Conservation (phyloP, 2,113 vertebrate species). For the Chloebia gouldiae region DNA sequence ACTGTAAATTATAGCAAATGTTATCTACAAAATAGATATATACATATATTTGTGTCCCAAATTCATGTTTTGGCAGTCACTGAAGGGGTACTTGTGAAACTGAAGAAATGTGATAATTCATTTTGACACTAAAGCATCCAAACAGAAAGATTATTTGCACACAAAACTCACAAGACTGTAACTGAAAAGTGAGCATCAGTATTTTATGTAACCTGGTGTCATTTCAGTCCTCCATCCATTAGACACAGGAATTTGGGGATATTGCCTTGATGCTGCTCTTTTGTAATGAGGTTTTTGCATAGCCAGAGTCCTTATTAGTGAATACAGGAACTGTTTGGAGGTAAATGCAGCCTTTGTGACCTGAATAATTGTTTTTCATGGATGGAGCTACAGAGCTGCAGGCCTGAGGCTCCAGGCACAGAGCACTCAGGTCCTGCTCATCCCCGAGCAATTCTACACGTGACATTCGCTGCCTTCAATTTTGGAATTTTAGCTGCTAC, state of each 20-base stretch:
- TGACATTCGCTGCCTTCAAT: accelerated
- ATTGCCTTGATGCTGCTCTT: background rate
- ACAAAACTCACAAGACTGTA: background rate
- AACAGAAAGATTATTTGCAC: background rate
- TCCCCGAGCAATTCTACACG: accelerated
- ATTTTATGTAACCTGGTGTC: background rate
- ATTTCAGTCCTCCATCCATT: background rate
- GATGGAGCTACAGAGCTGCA: background rate
- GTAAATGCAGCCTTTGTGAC: background rate
- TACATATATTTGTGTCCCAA: background rate
- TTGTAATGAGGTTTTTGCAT: background rate
- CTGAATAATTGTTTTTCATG: background rate
- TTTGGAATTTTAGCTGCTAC: background rate
- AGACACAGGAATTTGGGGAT: background rate
- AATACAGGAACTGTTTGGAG: background rate
- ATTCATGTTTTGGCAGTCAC: background rate
- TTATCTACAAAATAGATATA: background rate
- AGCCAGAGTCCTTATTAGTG: background rate
- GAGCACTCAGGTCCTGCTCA: background rate
- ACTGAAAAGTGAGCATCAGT: background rate
- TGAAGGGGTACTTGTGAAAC: background rate
- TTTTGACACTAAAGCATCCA: background rate
- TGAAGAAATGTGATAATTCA: background rate
- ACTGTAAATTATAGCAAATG: background rate
- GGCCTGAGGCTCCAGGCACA: background rate